Evolutionary conservation across 2,797 vertebrate genomes (phyloP), one percentile per base, ranked within the genome.

Genomic region (Orientallactaga sibirica): DNA sequence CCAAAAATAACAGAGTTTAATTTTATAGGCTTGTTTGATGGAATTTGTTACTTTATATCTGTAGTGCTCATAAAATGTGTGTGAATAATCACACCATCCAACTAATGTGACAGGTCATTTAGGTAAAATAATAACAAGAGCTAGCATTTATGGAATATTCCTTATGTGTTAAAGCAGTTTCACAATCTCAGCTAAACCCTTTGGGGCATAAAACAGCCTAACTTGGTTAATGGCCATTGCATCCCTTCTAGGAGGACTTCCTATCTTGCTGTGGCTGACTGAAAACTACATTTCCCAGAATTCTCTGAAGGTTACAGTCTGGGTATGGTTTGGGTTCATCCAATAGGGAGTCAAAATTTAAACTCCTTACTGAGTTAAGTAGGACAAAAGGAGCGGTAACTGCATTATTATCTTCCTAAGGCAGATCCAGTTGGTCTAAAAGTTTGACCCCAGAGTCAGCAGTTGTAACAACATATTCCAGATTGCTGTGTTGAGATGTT

Each of bases 231-330:
- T 29, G 29, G 71, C 22, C 77, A 16, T 75, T 27, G 14, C 37
- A 67, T 18, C 41, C 14, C 8, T 88, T 86, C 33, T 83, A 15
- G 52, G 43, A 70, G 86, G 52, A 33, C 25, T 73, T 94, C 20
- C 48, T n/a, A 1, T 25, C 37, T 11, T 77, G 1, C 16, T 20
- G 70, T 9, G 14, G 14, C 27, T 78, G n/a, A 29, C 75, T 52
- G 71, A 79, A 90, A 91, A 93, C 79, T 79, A 37, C 67, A 92
- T 43, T 93, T 95, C 74, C 85, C 89, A 95, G 74, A 79, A 89
- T 91, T 77, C 74, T 80, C 91, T 91, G 15, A 67, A 78, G 75
- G 33, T 76, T 55, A 58, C 9, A 71, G 12, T 48, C 71, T 66
- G 22, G 22, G 64, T 29, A 7, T 48, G 16, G 77, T 93, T 90